Evolutionary conservation across 1,140 invertebrate genomes (phyloP), one percentile per base, ranked within the genome.

Genomic region (Drosophila kurseongensis): DNA sequence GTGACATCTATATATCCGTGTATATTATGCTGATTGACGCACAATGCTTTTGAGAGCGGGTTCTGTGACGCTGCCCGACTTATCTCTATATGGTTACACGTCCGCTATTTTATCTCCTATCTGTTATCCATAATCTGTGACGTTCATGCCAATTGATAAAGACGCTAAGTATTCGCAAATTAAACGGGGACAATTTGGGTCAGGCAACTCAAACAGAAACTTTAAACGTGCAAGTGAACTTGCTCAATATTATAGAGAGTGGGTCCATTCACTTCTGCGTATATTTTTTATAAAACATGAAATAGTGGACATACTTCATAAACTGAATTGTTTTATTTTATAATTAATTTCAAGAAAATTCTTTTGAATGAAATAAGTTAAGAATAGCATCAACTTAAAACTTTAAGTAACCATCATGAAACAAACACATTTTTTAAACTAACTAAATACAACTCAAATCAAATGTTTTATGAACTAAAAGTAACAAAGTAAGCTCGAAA

Each of bases 21-120:
- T 75, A 59, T 63, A 82, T 78, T 82, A 86, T 81, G 65, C 58
- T 81, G 75, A 86, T 86, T 86, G 82, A 86, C 82, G 75, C 75
- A 78, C 75, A 78, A 68, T 66, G 61, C 65, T 36, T 36, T 45
- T 45, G 18, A 61, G 51, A 71, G 56, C 38, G 56, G 29, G 18
- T 32, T 51, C 65, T 62, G 65, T 78, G 75, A 78, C 75, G 74
- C 52, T 55, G 41, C 58, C 73, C 35, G 56, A 60, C 57, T 78
- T 78, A 78, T 77, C 75, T 50, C 71, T 42, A 44, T 32, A 54
- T 58, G 14, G 54, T 32, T 54, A 59, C 44, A 76, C 16, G 56
- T 68, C 51, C 12, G 52, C 44, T 42, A 14, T 14, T 13, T 35
- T 45, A 77, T 65, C 68, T n/a, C 1, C 36, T 32, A 44, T 75